These are phyloP conservation scores for Pachypsylla venusta DNA, from an alignment of 1,140 invertebrate genomes.

Conservation along the genomic window DNA sequence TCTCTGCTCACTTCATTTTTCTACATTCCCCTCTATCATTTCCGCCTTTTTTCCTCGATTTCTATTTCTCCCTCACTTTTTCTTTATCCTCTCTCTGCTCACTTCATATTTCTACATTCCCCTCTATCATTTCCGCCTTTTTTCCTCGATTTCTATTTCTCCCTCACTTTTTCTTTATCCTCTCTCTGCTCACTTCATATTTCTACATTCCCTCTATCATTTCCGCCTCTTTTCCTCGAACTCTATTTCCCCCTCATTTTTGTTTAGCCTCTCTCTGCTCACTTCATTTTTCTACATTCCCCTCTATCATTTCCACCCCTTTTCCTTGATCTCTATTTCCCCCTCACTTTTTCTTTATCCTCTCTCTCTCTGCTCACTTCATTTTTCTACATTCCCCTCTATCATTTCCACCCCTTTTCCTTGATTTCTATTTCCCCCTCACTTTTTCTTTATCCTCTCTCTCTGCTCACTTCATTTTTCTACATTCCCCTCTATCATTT, in stretches of 20 bases:
- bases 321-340: not conserved
- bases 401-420: not conserved
- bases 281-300: not conserved
- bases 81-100: slow-evolving; percentile 7
- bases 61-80: not conserved
- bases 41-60: not conserved
- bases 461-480: not conserved
- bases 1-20: not conserved
- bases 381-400: not conserved
- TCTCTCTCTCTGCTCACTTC: not conserved
- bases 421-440: not conserved
- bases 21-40: slow-evolving; percentile 6
- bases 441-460: not conserved
- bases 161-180: not conserved
- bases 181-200: not conserved
- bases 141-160: not conserved
- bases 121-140: not conserved
- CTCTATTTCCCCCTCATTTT: not conserved
- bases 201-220: not conserved
- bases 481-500: too few relatives aligned
- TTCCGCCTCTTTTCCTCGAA: not conserved
- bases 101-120: not conserved
- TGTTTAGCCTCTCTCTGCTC: not conserved
- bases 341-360: not conserved
- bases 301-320: not conserved